These are phyloP conservation scores for Esox niger DNA, from an alignment of 2,113 vertebrate genomes.

Conservation along the genomic window DNA sequence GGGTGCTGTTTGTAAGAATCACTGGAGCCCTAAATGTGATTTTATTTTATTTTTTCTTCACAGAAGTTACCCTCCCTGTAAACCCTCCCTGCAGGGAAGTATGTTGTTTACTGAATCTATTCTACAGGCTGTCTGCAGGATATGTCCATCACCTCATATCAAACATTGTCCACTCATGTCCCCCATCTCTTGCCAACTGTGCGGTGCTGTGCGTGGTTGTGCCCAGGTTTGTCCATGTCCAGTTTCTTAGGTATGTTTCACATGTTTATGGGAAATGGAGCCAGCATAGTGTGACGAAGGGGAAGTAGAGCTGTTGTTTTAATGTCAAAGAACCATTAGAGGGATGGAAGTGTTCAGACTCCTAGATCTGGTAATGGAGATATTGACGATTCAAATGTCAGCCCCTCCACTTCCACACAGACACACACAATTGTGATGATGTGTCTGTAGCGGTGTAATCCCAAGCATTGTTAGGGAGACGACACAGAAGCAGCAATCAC, in stretches of 20 bases:
- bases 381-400: constrained; percentile 1
- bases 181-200: constrained; percentile 21
- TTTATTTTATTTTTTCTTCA: constrained; percentile 54
- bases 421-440: not conserved
- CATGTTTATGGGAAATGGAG: not conserved
- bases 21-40: constrained; percentile 68
- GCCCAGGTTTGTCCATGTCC: too few relatives aligned
- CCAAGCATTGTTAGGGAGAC: constrained; percentile 7
- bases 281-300: not conserved
- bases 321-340: not conserved
- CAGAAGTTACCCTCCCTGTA: constrained; percentile 12
- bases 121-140: constrained; percentile 29
- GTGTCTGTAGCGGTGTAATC: not conserved
- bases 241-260: too few relatives aligned
- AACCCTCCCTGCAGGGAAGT: constrained; percentile 5
- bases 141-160: constrained; percentile 42
- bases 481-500: constrained; percentile 49
- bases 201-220: too few relatives aligned
- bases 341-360: not conserved
- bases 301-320: not conserved
- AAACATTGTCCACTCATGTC: constrained; percentile 33
- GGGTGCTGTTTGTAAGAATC: constrained; percentile 66
- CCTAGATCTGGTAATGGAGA: not conserved
- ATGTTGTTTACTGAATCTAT: constrained; percentile 22
- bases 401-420: not conserved